Evolutionary conservation across 1,140 invertebrate genomes (phyloP), one percentile per base, ranked within the genome.

Genomic region (Neotoxoptera formosana): DNA sequence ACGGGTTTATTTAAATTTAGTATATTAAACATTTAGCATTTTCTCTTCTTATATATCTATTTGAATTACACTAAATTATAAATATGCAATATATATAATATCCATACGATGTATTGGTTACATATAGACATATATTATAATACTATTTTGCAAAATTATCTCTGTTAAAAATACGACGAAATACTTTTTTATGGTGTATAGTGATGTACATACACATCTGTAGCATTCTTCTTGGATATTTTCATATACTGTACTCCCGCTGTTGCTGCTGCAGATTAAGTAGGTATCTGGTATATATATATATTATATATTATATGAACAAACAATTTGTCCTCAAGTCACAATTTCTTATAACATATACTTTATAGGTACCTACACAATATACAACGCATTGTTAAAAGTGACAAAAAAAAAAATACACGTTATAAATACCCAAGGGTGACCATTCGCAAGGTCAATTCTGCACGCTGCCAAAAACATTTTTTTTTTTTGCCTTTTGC

Each of bases 401-500:
- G 17, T 25, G 3, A 41, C 25, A 41, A 91, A 83, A 81, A 81
- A 81, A 81, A 81, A 81, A 48, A 91, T 67, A 91, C 30, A 76
- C 47, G 30, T 36, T n/a, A 41, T 51, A 51, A 76, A 92, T 45
- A 83, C 67, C 23, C 90, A 83, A 92, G 67, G 90, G 90, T 92
- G 81, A 47, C 41, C 23, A 76, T 92, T 36, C 11, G 45, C 90
- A 92, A 48, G 88, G 53, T 90, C 89, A 51, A 53, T 56, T 76
- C 60, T 76, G 23, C 23, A 47, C 41, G 67, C 7, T 14, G 20
- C n/a, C 7, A 92, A 30, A 51, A 36, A 11, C 23, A 53, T 53
- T 30, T 84, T 83, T 83, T 91, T 92, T 84, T 92, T 86, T 84
- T 92, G 47, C 67, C 47, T 91, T 92, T 84, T 91, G 25, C 48